Conservation (phyloP, 1,140 invertebrate species). For the Bicyclus anynana region DNA sequence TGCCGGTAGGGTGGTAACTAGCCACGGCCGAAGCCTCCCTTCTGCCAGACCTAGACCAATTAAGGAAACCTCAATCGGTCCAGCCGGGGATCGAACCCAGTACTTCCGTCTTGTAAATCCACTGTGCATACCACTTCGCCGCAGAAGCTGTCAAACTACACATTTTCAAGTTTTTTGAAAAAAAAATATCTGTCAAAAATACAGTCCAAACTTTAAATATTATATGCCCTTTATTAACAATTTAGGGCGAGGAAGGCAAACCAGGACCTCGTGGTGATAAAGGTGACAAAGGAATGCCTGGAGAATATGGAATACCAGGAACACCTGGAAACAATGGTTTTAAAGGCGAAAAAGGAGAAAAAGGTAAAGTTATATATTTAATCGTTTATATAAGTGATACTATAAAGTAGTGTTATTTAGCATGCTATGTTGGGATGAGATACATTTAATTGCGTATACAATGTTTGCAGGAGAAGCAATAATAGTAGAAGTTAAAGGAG, state of each 20-base stretch:
- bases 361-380: conserved; percentile 26
- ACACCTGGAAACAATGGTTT: conserved; percentile 37
- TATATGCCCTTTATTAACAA: not conserved
- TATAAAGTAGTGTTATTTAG: too few species aligned
- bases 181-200: too few species aligned
- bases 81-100: too few species aligned
- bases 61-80: too few species aligned
- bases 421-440: not conserved
- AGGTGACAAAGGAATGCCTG: conserved; percentile 39
- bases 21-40: too few species aligned
- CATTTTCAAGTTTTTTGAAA: too few species aligned
- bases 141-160: too few species aligned
- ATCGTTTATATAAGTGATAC: not conserved
- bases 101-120: too few species aligned
- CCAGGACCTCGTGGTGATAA: conserved; percentile 33
- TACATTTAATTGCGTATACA: not conserved
- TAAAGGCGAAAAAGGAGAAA: conserved; percentile 36
- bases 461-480: conserved; percentile 42
- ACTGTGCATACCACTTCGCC: too few species aligned
- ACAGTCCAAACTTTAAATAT: too few species aligned
- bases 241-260: conserved; percentile 33
- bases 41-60: too few species aligned
- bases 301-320: conserved; percentile 34
- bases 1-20: too few species aligned
- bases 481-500: conserved; percentile 46